phyloP scores from a whole-genome alignment of 2,113 vertebrate genomes.

The Indicator maculatus region DNA sequence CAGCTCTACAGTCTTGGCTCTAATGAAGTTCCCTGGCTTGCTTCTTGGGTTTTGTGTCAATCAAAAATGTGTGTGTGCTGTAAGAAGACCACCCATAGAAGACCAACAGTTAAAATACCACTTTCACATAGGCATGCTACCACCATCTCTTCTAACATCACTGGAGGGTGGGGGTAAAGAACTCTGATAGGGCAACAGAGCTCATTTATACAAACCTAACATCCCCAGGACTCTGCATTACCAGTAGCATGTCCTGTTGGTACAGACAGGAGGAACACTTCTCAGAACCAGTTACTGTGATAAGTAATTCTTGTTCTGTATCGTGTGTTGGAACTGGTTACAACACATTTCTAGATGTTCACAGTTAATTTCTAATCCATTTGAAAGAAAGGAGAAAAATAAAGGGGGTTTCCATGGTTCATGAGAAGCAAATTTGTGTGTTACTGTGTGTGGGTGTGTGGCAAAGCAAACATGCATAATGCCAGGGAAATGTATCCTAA shows the following conservation, averaged over 20 bases:
- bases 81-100: neutral
- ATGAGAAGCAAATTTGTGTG: neutral
- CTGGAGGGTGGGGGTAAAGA: neutral
- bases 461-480: neutral
- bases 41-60: neutral
- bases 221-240: neutral
- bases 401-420: neutral
- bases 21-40: neutral
- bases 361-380: neutral
- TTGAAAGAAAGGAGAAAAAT: neutral
- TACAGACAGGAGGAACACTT: neutral
- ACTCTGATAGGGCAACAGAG: neutral
- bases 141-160: neutral
- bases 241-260: fast-evolving
- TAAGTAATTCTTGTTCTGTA: neutral
- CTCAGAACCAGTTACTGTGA: neutral
- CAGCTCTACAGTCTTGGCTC: neutral
- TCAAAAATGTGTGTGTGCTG: neutral
- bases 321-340: neutral
- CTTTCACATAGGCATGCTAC: fast-evolving
- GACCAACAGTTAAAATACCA: neutral
- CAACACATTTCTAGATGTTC: neutral
- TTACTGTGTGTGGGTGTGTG: neutral
- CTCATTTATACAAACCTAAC: fast-evolving
- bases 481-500: neutral